These are phyloP conservation scores for Drosophila phalerata DNA, from an alignment of 2,888 invertebrate species.

Conservation along the genomic window DNA sequence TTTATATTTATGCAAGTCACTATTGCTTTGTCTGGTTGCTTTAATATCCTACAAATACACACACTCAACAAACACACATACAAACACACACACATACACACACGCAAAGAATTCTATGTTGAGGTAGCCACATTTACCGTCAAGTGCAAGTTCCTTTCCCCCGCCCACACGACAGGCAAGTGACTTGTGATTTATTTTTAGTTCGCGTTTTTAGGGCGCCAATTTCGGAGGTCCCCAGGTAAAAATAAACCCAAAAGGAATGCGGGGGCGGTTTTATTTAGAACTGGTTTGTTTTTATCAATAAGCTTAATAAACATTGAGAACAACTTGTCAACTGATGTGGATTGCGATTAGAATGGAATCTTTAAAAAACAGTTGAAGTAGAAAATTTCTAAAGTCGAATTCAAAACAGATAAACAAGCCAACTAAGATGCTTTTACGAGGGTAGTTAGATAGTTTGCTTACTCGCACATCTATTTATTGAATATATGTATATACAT, in stretches of 20 bases:
- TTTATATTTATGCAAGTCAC: constrained; percentile 73
- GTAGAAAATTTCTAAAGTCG: neutral
- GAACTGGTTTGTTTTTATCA: constrained; percentile 10
- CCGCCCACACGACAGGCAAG: neutral
- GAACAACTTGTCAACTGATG: neutral
- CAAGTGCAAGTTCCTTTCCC: constrained; percentile 70
- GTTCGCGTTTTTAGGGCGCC: constrained; percentile 64
- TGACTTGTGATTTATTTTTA: constrained; percentile 61
- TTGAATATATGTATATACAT: neutral
- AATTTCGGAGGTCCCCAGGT: constrained; percentile 27
- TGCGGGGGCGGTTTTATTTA: constrained; percentile 31
- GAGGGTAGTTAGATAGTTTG: neutral
- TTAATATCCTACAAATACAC: constrained; percentile 59
- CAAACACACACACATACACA: constrained; percentile 37
- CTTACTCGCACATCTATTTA: neutral
- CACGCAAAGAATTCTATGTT: constrained; percentile 59
- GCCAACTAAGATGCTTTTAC: neutral
- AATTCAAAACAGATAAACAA: neutral
- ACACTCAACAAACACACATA: constrained; percentile 17
- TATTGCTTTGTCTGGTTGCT: constrained; percentile 56
- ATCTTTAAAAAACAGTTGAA: neutral
- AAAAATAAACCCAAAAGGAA: constrained; percentile 41
- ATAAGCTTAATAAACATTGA: neutral
- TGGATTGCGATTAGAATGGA: neutral
- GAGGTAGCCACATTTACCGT: constrained; percentile 67